A percentile compares a stretch with the other conserved stretches of the same genome.
phyloP scores from a whole-genome alignment of 23 tunicate species.

The Trididemnum clinides region DNA sequence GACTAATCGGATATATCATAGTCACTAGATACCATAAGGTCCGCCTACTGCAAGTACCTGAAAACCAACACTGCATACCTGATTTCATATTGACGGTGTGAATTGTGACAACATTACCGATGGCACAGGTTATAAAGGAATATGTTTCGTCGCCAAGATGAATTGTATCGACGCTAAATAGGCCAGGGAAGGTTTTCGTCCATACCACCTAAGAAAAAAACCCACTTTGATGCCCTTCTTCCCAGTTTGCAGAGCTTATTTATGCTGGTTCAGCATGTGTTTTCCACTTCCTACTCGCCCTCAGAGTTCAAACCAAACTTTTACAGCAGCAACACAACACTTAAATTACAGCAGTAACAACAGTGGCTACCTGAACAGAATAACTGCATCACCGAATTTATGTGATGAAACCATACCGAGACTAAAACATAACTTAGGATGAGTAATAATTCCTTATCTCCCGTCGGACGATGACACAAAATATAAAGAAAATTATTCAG shows the following conservation, averaged over 20 bases:
- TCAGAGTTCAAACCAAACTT: background rate
- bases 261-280: too few species aligned
- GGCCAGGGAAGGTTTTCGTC: conserved; percentile 1
- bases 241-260: background rate
- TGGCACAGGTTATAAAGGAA: background rate
- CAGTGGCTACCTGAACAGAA: too few species aligned
- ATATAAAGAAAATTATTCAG: too few species aligned
- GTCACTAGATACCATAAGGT: too few species aligned
- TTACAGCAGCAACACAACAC: background rate
- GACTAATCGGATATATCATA: too few species aligned
- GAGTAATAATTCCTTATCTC: too few species aligned
- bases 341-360: background rate
- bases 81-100: conserved; percentile 21
- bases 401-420: too few species aligned
- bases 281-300: too few species aligned
- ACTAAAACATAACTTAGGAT: too few species aligned
- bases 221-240: background rate
- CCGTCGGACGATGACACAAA: too few species aligned
- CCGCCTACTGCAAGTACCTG: background rate
- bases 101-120: background rate
- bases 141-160: conserved; percentile 28
- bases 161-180: background rate
- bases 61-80: conserved; percentile 1
- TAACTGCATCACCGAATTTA: too few species aligned
- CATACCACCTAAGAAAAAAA: conserved; percentile 2